These are phyloP conservation scores for Plestiodon gilberti DNA, from an alignment of 2,113 vertebrate species.

Conservation along the genomic window DNA sequence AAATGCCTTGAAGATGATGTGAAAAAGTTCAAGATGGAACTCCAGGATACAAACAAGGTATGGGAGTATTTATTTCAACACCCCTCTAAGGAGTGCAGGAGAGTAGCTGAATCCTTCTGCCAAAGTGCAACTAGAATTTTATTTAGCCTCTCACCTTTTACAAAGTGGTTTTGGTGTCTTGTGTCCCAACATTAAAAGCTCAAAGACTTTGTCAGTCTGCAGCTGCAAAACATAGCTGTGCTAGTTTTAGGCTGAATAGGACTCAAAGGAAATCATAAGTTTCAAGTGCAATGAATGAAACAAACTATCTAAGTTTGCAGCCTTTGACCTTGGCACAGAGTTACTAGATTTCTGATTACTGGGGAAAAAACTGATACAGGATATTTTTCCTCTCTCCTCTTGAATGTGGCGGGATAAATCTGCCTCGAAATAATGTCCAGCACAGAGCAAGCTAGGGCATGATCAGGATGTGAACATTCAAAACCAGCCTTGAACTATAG, in stretches of 20 bases:
- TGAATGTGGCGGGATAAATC: neutral
- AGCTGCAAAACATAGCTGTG: neutral
- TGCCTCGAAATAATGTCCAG: neutral
- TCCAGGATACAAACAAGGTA: conserved; percentile 86
- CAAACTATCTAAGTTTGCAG: neutral
- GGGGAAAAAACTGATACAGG: neutral
- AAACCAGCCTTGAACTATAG: neutral
- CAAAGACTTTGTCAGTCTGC: neutral
- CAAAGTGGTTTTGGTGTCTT: neutral
- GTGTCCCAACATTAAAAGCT: neutral
- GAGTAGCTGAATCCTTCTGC: neutral
- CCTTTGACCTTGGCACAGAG: neutral
- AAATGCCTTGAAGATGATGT: conserved; percentile 79
- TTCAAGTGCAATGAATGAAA: neutral
- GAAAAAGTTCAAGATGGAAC: conserved; percentile 81
- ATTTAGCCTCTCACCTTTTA: neutral
- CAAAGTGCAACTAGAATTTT: neutral
- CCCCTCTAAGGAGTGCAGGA: neutral
- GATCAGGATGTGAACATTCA: neutral
- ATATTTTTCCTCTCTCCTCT: neutral
- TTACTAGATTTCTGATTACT: neutral
- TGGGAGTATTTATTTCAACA: neutral
- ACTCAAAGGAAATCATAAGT: neutral
- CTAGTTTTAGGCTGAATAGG: neutral
- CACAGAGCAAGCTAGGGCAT: neutral